Conservation (phyloP, 2,797 vertebrate genomes). For the Ispidina picta region DNA sequence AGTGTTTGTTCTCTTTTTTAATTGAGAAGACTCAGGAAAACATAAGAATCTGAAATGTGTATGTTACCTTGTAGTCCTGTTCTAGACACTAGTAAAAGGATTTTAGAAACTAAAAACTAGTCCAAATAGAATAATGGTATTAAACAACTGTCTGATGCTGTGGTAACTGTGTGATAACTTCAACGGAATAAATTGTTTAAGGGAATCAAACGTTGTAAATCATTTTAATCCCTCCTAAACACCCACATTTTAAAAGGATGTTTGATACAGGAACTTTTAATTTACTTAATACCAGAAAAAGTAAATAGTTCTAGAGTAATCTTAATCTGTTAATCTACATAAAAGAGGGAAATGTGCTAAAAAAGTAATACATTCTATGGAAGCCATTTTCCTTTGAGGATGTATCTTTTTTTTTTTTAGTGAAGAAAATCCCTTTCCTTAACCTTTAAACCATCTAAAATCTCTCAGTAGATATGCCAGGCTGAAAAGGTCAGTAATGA, state of each 20-base stretch:
- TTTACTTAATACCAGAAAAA: neutral
- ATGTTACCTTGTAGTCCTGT: neutral
- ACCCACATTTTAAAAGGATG: neutral
- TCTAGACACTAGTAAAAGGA: neutral
- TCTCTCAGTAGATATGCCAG: neutral
- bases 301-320: neutral
- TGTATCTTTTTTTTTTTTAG: neutral
- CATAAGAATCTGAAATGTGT: neutral
- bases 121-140: neutral
- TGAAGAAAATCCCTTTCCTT: neutral
- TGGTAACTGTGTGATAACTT: neutral
- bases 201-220: neutral
- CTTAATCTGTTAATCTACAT: neutral
- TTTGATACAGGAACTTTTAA: neutral
- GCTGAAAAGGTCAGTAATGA: neutral
- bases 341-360: neutral
- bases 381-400: neutral
- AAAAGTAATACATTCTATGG: neutral
- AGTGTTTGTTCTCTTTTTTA: neutral
- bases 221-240: accelerated
- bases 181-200: neutral
- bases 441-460: neutral
- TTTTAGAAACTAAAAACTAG: neutral
- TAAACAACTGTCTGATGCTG: neutral
- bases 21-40: neutral